phyloP scores from a whole-genome alignment of 2,888 invertebrate genomes.

The Thymelicus sylvestris region DNA sequence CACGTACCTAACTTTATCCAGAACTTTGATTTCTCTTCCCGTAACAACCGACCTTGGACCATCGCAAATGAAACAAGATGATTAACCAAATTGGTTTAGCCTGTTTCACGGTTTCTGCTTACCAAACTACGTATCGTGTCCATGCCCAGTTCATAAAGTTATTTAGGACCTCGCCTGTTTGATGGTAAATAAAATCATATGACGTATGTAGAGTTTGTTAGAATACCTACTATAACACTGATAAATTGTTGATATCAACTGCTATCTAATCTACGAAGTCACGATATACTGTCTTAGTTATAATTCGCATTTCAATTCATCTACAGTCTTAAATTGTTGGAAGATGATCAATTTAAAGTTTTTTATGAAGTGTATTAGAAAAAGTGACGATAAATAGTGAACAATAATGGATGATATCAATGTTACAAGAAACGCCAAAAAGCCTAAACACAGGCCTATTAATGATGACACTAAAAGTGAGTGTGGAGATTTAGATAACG shows the following conservation, averaged over 20 bases:
- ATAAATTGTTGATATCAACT: slow-evolving; percentile 35
- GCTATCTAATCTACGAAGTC: slow-evolving; percentile 74
- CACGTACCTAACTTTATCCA: too few relatives aligned
- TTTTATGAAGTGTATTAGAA: slow-evolving; percentile 44
- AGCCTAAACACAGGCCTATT: slow-evolving; percentile 67
- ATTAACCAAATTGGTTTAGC: too few relatives aligned
- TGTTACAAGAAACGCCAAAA: slow-evolving; percentile 53
- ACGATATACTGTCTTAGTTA: slow-evolving; percentile 74
- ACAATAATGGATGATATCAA: slow-evolving; percentile 66
- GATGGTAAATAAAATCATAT: slow-evolving; percentile 14
- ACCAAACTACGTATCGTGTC: too few relatives aligned
- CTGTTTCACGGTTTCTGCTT: too few relatives aligned
- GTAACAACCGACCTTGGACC: too few relatives aligned
- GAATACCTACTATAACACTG: slow-evolving; percentile 25
- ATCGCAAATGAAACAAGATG: too few relatives aligned
- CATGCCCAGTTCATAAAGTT: too few relatives aligned
- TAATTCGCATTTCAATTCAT: slow-evolving; percentile 63
- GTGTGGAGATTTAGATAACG: slow-evolving; percentile 64
- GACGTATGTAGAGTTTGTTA: slow-evolving; percentile 10
- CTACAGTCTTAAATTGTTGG: slow-evolving; percentile 55
- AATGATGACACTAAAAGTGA: slow-evolving; percentile 78
- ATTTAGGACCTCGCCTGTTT: not conserved
- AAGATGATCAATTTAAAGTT: slow-evolving; percentile 41
- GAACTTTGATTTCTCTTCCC: too few relatives aligned
- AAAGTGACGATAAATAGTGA: slow-evolving; percentile 34